phyloP scores from a whole-genome alignment of 1,140 invertebrate genomes.

The Meloidogyne chitwoodi region DNA sequence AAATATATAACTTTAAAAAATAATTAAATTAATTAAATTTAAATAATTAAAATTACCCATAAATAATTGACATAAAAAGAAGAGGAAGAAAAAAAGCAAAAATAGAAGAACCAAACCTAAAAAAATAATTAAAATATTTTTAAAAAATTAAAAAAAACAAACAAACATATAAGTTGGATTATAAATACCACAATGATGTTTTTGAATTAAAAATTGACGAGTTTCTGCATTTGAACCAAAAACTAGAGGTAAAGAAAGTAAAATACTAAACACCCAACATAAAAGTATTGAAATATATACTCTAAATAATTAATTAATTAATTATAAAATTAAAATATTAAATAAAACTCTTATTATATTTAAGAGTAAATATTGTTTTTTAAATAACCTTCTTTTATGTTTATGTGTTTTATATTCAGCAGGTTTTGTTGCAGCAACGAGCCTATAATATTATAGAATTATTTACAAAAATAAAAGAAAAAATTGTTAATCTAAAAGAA shows the following conservation, averaged over 20 bases:
- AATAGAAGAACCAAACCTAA: constrained; percentile 39
- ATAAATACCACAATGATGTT: constrained; percentile 59
- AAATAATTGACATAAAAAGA: constrained; percentile 56
- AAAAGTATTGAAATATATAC: constrained; percentile 55
- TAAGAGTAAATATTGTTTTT: too few species aligned
- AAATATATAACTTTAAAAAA: constrained; percentile 46
- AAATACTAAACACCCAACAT: constrained; percentile 56
- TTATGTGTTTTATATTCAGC: constrained; percentile 59
- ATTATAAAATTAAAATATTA: too few species aligned
- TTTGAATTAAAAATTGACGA: constrained; percentile 31
- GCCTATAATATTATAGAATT: constrained; percentile 25
- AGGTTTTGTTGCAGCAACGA: constrained; percentile 59
- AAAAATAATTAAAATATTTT: not conserved
- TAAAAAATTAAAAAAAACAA: not conserved
- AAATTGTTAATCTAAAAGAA: not conserved
- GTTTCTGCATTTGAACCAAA: constrained; percentile 42
- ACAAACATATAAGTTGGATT: constrained; percentile 50
- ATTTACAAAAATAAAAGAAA: not conserved
- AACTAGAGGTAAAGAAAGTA: constrained; percentile 48
- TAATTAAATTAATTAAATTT: not conserved
- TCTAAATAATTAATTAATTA: not conserved
- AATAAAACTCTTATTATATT: too few species aligned
- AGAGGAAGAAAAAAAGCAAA: constrained; percentile 58
- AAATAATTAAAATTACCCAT: constrained; percentile 27
- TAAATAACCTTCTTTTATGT: constrained; percentile 39